These are phyloP conservation scores for Nemotelus nigrinus DNA, from an alignment of 2,888 invertebrate genomes.

Conservation along the genomic window DNA sequence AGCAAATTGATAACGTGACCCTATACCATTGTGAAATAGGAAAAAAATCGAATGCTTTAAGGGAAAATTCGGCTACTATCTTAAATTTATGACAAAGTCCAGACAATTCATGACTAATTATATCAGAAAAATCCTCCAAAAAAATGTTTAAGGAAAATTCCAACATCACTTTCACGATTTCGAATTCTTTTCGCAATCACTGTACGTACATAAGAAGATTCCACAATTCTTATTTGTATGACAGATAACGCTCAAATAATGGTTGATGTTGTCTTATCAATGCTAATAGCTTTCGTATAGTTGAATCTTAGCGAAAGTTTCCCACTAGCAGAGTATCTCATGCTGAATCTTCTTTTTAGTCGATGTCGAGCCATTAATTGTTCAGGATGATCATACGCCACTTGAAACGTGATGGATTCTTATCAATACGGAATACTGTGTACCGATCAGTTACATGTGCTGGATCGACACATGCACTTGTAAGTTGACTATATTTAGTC, in stretches of 20 bases:
- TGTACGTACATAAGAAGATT: constrained; percentile 6
- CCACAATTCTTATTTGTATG: not conserved
- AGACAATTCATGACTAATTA: too few relatives aligned
- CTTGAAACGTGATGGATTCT: constrained; percentile 36
- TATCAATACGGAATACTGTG: constrained; percentile 33
- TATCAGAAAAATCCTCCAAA: too few relatives aligned
- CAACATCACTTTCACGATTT: not conserved
- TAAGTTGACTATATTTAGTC: constrained; percentile 11
- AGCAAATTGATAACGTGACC: too few relatives aligned
- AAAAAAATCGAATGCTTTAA: too few relatives aligned
- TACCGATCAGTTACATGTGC: constrained; percentile 11
- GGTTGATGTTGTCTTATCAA: constrained; percentile 29
- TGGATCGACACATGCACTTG: constrained; percentile 19
- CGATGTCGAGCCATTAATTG: constrained; percentile 14
- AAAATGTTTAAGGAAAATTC: too few relatives aligned
- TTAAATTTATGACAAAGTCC: too few relatives aligned
- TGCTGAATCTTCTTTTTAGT: constrained; percentile 36
- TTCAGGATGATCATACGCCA: constrained; percentile 39
- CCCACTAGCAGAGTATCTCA: not conserved
- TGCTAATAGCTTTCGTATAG: constrained; percentile 2
- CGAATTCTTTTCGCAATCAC: not conserved
- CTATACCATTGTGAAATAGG: too few relatives aligned
- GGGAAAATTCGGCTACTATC: too few relatives aligned
- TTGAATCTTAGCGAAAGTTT: constrained; percentile 33
- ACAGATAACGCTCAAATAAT: constrained; percentile 25